Percentiles rank a stretch among this genome's conserved stretches.
Conservation (phyloP, 2,888 invertebrate species). For the Globia sparganii region DNA sequence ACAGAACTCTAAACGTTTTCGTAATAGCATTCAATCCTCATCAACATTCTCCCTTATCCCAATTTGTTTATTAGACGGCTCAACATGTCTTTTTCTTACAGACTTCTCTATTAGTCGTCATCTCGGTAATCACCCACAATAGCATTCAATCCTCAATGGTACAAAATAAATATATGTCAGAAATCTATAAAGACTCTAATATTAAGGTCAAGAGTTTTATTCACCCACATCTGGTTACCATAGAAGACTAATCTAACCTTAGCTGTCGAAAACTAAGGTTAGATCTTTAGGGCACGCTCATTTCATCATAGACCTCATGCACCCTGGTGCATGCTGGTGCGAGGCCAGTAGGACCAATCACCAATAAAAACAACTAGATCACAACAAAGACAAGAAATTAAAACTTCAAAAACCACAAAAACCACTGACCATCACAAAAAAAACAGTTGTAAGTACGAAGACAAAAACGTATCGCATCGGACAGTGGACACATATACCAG, state of each 20-base stretch:
- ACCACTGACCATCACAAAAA: neutral
- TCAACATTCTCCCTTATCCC: too few relatives aligned
- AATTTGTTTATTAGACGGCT: too few relatives aligned
- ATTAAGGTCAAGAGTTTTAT: neutral
- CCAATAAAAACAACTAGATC: neutral
- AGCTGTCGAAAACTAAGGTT: neutral
- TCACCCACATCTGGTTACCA: neutral
- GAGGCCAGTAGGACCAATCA: neutral
- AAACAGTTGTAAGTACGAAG: neutral
- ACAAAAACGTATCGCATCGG: neutral
- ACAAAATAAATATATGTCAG: neutral
- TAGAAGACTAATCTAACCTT: neutral
- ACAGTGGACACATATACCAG: constrained; percentile 68
- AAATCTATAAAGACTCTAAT: neutral
- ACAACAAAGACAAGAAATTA: neutral
- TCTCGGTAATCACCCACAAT: too few relatives aligned
- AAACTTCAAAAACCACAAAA: neutral
- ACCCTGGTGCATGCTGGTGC: too few relatives aligned
- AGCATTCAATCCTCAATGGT: neutral
- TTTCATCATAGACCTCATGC: neutral
- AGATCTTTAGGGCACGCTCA: neutral
- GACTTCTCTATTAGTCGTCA: too few relatives aligned
- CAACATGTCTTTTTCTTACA: too few relatives aligned
- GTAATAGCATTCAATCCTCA: neutral
- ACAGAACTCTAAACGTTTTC: neutral